Evolutionary conservation across 1,140 invertebrate species (phyloP).

Genomic region (Rhagoletis pomonella): DNA sequence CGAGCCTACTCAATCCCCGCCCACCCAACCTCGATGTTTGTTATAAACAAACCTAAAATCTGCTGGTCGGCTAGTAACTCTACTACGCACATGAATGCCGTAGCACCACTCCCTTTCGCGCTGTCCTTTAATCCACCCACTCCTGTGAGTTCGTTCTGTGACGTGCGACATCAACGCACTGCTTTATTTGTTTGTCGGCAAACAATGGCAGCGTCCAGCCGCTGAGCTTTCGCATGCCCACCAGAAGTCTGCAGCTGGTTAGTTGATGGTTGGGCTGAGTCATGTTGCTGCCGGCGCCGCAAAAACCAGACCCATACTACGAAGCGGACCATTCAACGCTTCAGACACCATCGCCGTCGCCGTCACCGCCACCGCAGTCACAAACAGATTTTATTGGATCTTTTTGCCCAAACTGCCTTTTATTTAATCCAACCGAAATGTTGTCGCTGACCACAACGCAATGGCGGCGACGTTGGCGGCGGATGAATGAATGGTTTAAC

Average conservation of each 20-base stretch:
- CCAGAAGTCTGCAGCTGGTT: conserved; percentile 14
- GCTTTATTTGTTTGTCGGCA: conserved; percentile 44
- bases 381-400: conserved; percentile 48
- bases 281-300: neutral
- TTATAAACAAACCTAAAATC: conserved; percentile 16
- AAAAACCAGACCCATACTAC: neutral
- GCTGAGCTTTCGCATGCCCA: neutral
- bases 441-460: conserved; percentile 19
- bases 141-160: neutral
- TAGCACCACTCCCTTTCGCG: neutral
- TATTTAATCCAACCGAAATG: conserved; percentile 47
- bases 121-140: conserved; percentile 17
- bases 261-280: conserved; percentile 33
- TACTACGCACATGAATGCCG: neutral
- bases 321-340: neutral
- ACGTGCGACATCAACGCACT: conserved; percentile 31
- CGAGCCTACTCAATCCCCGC: neutral
- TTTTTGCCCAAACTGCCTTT: conserved; percentile 25
- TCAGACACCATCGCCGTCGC: too few relatives aligned
- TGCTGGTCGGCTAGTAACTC: neutral
- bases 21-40: neutral
- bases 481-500: neutral
- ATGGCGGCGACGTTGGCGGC: conserved; percentile 28
- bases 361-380: conserved; percentile 20
- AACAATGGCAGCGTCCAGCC: conserved; percentile 9